These are phyloP conservation scores for Herminia tarsipennalis DNA, from an alignment of 2,888 invertebrate species.

Conservation along the genomic window DNA sequence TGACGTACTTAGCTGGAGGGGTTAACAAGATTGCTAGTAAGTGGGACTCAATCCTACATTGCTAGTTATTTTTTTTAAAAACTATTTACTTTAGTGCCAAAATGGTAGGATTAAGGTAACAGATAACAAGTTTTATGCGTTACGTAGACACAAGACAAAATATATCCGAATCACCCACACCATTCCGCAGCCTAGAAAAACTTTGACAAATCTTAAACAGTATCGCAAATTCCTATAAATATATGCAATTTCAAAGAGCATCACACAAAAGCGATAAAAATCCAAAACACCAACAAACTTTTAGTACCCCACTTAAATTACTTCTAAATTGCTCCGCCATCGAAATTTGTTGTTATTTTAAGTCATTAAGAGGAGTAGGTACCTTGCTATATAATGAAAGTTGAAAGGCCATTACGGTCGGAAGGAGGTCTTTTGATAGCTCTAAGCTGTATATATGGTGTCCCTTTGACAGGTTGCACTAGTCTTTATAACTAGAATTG, in stretches of 20 bases:
- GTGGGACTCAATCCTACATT: too few species aligned
- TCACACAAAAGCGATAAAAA: neutral
- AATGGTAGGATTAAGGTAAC: too few species aligned
- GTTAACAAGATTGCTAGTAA: too few species aligned
- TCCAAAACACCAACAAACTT: slow-evolving; percentile 23
- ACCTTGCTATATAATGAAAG: slow-evolving; percentile 52
- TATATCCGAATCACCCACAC: too few species aligned
- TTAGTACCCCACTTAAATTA: slow-evolving; percentile 39
- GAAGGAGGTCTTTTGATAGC: slow-evolving; percentile 37
- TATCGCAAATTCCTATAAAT: neutral
- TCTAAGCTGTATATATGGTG: slow-evolving; percentile 48
- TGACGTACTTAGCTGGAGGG: too few species aligned
- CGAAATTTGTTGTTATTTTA: slow-evolving; percentile 49
- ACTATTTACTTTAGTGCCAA: too few species aligned
- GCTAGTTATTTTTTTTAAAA: too few species aligned
- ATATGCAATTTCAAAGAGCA: neutral
- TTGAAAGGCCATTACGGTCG: slow-evolving; percentile 48
- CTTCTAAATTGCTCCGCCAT: slow-evolving; percentile 43
- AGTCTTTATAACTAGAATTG: slow-evolving; percentile 33
- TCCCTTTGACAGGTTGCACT: slow-evolving; percentile 37
- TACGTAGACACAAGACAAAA: too few species aligned
- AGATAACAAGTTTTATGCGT: too few species aligned
- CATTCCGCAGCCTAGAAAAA: too few species aligned
- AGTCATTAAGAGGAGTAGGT: slow-evolving; percentile 44
- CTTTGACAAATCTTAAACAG: too few species aligned